Percentiles rank a stretch among this genome's conserved stretches.
Evolutionary conservation across 2,113 vertebrate species (phyloP).

Genomic region (Gymnobelideus leadbeateri): DNA sequence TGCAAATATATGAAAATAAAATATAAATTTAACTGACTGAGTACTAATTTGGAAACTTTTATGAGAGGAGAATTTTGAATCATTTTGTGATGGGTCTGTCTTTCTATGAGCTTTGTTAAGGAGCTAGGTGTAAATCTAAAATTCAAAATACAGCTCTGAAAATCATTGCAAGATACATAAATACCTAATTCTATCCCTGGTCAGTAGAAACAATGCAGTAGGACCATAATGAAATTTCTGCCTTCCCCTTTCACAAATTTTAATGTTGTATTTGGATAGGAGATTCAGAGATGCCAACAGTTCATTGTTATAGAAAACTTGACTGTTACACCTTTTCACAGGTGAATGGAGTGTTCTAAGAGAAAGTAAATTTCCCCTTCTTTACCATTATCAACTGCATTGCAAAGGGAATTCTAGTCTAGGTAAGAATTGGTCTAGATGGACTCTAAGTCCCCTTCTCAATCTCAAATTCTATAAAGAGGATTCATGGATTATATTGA

Average conservation of each 20-base stretch:
- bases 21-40: background rate
- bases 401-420: background rate
- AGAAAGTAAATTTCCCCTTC: background rate
- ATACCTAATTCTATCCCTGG: background rate
- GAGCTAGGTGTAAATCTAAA: background rate
- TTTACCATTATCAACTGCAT: background rate
- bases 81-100: background rate
- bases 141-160: background rate
- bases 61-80: background rate
- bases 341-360: background rate
- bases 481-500: background rate
- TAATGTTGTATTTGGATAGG: background rate
- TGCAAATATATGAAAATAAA: background rate
- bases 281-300: background rate
- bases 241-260: background rate
- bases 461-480: background rate
- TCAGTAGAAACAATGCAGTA: background rate
- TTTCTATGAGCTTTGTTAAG: background rate
- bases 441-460: background rate
- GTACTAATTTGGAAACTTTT: background rate
- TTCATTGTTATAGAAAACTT: background rate
- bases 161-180: background rate
- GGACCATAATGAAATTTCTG: background rate
- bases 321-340: background rate
- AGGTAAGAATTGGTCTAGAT: background rate